Base-by-base conservation (phyloP, 2,888 invertebrate species). In the Laspeyria flexula region DNA sequence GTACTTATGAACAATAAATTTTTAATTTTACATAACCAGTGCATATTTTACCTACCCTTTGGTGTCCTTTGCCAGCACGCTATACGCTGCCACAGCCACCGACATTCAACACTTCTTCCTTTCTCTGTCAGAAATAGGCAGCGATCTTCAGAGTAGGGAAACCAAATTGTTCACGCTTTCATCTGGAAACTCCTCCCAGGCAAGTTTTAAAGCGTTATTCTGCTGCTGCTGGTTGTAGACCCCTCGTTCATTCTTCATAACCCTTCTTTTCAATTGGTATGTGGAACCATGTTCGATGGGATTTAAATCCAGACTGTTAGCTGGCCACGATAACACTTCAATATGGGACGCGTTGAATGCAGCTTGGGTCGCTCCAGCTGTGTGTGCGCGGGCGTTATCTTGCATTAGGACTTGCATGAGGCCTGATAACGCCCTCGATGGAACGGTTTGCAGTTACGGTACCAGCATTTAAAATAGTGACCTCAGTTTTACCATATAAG, bases 1-100 rank as follows among this genome's bases (percentile, higher is more conserved):
- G 55, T 48, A 62, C 55, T 49, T 65, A 72, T 58, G 55, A 33
- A 69, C 63, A 73, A 67, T 71, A 73, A 64, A 73, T 55, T 68
- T 64, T 57, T 65, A 73, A 67, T 63, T 67, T 62, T 65, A 73
- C 34, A 18, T 27, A 42, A 15, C 1, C 21, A 23, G 21, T 25
- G 25, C 18, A 0, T 27, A 40, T 56, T 66, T 58, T 55, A 46
- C 49, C 60, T 15, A 27, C 15, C 25, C 13, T 10, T 16, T 15
- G 1, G 15, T 16, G 1, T 34, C 16, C 31, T n/a, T n/a, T n/a
- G n/a, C n/a, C n/a, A n/a, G n/a, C n/a, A n/a, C n/a, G n/a, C n/a
- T n/a, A n/a, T n/a, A n/a, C n/a, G n/a, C n/a, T n/a, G n/a, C n/a
- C n/a, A n/a, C n/a, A n/a, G n/a, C n/a, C n/a, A n/a, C n/a, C n/a